phyloP scores from a whole-genome alignment of 2,797 vertebrate genomes.

The Danio aesculapii region DNA sequence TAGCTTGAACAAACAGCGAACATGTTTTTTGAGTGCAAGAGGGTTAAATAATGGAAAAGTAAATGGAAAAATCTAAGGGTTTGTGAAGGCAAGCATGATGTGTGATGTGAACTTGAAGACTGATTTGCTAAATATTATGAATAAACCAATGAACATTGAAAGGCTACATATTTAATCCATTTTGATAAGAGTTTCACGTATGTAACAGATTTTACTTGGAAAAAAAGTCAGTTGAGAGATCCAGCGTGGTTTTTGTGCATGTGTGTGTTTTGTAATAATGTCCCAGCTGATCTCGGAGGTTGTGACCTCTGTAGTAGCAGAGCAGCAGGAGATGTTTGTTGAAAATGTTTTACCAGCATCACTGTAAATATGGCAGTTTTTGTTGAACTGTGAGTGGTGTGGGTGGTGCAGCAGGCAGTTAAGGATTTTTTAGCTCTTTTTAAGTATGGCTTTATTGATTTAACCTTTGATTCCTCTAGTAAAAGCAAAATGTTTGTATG shows the following conservation, averaged over 20 bases:
- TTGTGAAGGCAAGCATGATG: background rate
- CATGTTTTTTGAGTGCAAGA: too few species aligned
- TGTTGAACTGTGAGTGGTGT: background rate
- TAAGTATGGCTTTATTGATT: slow-evolving; percentile 4
- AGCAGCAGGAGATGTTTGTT: slow-evolving; percentile 1
- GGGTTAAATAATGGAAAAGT: background rate
- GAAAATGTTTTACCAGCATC: slow-evolving; percentile 1
- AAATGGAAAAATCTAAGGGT: background rate
- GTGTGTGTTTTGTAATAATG: background rate
- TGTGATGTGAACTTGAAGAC: too few species aligned
- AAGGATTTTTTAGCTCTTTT: background rate
- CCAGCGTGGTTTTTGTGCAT: background rate
- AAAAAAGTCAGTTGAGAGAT: background rate
- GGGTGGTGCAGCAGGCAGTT: background rate
- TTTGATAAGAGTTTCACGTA: background rate
- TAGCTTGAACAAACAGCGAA: too few species aligned
- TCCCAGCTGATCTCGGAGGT: slow-evolving; percentile 2
- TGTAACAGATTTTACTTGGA: background rate
- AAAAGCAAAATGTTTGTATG: background rate
- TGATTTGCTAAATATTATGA: background rate
- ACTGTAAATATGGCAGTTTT: background rate
- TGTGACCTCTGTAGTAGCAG: background rate
- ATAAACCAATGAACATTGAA: background rate
- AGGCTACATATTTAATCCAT: background rate
- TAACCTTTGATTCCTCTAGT: background rate